These are phyloP conservation scores for Helleia helle DNA, from an alignment of 2,888 invertebrate genomes.

Conservation along the genomic window DNA sequence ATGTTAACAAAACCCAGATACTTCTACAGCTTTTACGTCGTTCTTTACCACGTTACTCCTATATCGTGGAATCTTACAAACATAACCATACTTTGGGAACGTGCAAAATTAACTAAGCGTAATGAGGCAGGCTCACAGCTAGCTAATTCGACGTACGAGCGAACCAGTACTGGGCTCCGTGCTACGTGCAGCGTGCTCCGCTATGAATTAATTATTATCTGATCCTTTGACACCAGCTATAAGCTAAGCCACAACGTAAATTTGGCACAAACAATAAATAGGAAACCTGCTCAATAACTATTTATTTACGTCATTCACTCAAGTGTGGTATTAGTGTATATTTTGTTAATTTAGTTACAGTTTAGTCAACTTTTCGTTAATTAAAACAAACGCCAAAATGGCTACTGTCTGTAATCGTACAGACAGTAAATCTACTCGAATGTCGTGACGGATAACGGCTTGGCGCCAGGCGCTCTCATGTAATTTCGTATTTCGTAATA, in stretches of 20 bases:
- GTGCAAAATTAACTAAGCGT: slow-evolving; percentile 40
- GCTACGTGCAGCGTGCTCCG: slow-evolving; percentile 1
- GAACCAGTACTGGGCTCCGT: not conserved
- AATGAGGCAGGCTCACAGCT: slow-evolving; percentile 33
- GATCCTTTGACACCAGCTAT: slow-evolving; percentile 9
- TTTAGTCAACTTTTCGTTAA: too few species aligned
- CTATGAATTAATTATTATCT: slow-evolving; percentile 13
- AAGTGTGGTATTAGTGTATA: too few species aligned
- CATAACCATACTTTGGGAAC: slow-evolving; percentile 22
- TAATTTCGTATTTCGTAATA: too few species aligned
- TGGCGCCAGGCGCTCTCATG: too few species aligned
- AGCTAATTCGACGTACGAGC: slow-evolving; percentile 26
- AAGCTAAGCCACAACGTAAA: slow-evolving; percentile 4
- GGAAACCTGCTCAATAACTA: not conserved
- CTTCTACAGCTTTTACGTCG: too few species aligned
- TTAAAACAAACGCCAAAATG: too few species aligned
- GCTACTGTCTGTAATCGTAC: too few species aligned
- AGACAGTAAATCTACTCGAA: too few species aligned
- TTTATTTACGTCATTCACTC: not conserved
- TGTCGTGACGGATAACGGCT: too few species aligned
- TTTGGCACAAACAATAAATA: slow-evolving; percentile 7
- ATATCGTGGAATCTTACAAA: slow-evolving; percentile 2
- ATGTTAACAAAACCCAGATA: too few species aligned
- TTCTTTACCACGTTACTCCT: not conserved
- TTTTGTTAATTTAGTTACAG: too few species aligned